These are phyloP conservation scores for Miniopterus natalensis DNA, from an alignment of 2,113 vertebrate genomes.

Conservation along the genomic window DNA sequence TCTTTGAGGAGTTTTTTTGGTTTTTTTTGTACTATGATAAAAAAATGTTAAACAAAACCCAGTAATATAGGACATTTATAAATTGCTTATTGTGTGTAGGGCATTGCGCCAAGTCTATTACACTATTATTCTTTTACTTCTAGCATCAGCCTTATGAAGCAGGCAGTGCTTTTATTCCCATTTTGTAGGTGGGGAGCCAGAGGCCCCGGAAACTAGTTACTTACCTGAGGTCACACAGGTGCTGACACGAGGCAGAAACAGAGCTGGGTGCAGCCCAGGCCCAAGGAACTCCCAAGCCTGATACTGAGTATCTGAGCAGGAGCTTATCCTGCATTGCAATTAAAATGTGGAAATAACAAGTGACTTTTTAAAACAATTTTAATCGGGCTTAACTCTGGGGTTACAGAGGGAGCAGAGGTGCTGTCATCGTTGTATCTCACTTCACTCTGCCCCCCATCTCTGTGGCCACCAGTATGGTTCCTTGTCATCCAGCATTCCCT, in stretches of 20 bases:
- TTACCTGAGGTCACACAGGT: neutral
- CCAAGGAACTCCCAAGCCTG: neutral
- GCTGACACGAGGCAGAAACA: neutral
- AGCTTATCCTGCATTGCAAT: neutral
- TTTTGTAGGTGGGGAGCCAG: constrained; percentile 17
- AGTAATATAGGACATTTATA: neutral
- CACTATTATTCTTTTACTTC: neutral
- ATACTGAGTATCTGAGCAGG: neutral
- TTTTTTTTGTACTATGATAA: neutral
- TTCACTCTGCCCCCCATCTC: accelerated
- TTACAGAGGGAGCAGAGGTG: neutral
- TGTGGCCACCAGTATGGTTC: neutral
- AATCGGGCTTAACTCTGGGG: neutral
- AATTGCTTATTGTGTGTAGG: neutral
- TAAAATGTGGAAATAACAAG: neutral
- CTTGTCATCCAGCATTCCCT: neutral
- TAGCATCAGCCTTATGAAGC: neutral
- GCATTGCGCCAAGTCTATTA: neutral
- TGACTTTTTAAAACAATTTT: neutral
- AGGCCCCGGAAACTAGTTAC: neutral
- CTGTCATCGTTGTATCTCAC: accelerated
- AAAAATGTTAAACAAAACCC: neutral
- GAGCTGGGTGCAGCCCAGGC: neutral
- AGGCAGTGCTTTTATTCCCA: neutral
- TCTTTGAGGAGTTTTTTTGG: constrained; percentile 44